Conservation (phyloP, 2,888 invertebrate genomes). For the Ophion ventricosus region DNA sequence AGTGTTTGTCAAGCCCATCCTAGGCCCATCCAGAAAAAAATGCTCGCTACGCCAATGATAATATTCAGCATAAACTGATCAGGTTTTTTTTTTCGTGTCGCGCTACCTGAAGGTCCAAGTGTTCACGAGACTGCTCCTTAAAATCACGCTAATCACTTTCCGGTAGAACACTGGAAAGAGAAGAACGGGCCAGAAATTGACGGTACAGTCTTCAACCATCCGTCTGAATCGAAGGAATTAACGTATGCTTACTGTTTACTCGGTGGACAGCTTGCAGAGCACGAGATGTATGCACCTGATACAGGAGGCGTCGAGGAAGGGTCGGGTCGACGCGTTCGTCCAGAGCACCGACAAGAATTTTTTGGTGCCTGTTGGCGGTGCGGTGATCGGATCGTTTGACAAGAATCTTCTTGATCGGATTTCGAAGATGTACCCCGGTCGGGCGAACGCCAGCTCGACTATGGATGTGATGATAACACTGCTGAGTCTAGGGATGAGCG, state of each 20-base stretch:
- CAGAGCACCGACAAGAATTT: slow-evolving; percentile 95
- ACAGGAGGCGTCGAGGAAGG: slow-evolving; percentile 87
- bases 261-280: slow-evolving; percentile 85
- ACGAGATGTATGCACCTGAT: slow-evolving; percentile 87
- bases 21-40: too few species aligned
- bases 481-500: slow-evolving; percentile 87
- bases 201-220: too few species aligned
- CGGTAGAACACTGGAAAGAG: too few species aligned
- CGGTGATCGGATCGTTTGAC: slow-evolving; percentile 90
- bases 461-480: slow-evolving; percentile 91
- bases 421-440: slow-evolving; percentile 88
- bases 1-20: too few species aligned
- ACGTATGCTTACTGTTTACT: not conserved
- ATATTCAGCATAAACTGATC: too few species aligned
- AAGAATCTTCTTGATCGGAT: slow-evolving; percentile 86
- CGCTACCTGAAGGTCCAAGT: too few species aligned
- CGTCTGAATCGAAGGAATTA: not conserved
- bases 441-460: slow-evolving; percentile 89
- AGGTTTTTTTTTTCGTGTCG: too few species aligned
- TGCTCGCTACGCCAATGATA: too few species aligned
- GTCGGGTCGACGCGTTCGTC: slow-evolving; percentile 91
- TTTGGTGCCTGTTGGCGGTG: slow-evolving; percentile 93
- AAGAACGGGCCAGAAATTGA: too few species aligned
- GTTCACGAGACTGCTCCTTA: too few species aligned
- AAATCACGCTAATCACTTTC: too few species aligned